Evolutionary conservation across 2,113 vertebrate species (phyloP).

Genomic region (Salvelinus alpinus): DNA sequence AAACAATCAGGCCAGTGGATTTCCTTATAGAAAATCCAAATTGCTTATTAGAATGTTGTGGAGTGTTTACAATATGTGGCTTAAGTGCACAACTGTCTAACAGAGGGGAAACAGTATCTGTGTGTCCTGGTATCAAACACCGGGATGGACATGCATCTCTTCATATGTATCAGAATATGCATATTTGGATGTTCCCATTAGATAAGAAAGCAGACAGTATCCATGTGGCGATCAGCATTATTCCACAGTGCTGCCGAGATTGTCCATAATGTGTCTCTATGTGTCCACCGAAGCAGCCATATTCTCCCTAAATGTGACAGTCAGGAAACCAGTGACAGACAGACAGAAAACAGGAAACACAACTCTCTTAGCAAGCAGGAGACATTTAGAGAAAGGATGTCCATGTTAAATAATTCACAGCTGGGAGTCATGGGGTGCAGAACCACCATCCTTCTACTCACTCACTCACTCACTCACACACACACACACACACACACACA

Average conservation of each 20-base stretch:
- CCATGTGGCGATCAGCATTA: background rate
- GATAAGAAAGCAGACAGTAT: background rate
- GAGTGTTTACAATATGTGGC: constrained; percentile 66
- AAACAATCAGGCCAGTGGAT: constrained; percentile 65
- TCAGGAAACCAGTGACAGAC: constrained; percentile 12
- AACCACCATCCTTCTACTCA: background rate
- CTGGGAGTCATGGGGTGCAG: constrained; percentile 9
- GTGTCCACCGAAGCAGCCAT: background rate
- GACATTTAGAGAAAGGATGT: background rate
- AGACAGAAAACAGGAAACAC: background rate
- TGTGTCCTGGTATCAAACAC: too few species aligned
- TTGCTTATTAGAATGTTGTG: constrained; percentile 72
- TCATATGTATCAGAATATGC: too few species aligned
- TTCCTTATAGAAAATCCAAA: constrained; percentile 70
- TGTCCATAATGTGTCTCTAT: background rate
- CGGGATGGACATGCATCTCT: too few species aligned
- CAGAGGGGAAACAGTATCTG: too few species aligned
- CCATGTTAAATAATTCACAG: constrained; percentile 3
- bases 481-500: too few species aligned
- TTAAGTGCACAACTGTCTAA: constrained; percentile 5
- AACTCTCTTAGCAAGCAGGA: background rate
- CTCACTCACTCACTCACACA: background rate
- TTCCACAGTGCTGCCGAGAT: background rate
- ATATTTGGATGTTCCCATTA: too few species aligned
- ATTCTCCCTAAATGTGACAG: background rate